phyloP scores from a whole-genome alignment of 2,888 invertebrate genomes.

The Spilarctia lutea region DNA sequence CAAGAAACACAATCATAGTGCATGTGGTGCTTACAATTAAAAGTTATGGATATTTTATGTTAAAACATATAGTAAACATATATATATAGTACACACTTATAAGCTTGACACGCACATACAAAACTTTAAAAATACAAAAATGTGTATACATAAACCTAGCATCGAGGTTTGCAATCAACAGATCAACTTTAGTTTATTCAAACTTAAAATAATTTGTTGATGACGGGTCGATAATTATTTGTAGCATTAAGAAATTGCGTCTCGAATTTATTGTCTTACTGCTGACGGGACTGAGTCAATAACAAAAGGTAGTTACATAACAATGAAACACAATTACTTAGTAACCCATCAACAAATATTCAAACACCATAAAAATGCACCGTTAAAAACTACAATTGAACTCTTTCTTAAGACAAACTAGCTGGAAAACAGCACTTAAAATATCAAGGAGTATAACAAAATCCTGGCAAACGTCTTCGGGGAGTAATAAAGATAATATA shows the following conservation, averaged over 20 bases:
- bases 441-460: slow-evolving; percentile 38
- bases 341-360: slow-evolving; percentile 37
- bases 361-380: slow-evolving; percentile 32
- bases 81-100: too few relatives aligned
- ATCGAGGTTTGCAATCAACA: too few relatives aligned
- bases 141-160: too few relatives aligned
- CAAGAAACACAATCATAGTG: too few relatives aligned
- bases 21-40: too few relatives aligned
- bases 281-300: not conserved
- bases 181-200: not conserved
- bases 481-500: slow-evolving; percentile 51
- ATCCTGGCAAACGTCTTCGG: slow-evolving; percentile 42
- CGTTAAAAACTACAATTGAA: slow-evolving; percentile 32
- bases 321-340: slow-evolving; percentile 21
- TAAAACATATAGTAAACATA: too few relatives aligned
- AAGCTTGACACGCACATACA: too few relatives aligned
- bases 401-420: slow-evolving; percentile 34
- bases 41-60: too few relatives aligned
- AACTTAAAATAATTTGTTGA: not conserved
- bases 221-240: not conserved
- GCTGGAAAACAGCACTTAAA: slow-evolving; percentile 25
- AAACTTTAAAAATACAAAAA: too few relatives aligned
- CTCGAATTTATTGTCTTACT: not conserved
- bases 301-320: slow-evolving; percentile 9
- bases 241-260: not conserved